phyloP scores from a whole-genome alignment of 2,888 invertebrate species.

The Drosophila multiciliata region DNA sequence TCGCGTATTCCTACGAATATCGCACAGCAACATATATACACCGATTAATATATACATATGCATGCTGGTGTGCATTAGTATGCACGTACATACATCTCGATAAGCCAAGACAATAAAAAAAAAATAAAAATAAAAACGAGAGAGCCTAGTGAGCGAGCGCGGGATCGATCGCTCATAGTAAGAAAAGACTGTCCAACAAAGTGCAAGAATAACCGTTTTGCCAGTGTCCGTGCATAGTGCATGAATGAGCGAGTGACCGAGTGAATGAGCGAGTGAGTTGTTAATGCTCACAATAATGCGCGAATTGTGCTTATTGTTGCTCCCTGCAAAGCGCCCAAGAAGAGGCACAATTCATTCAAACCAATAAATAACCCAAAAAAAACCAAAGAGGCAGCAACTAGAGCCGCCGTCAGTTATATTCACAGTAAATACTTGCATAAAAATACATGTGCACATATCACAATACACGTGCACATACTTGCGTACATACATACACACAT shows the following conservation, averaged over 20 bases:
- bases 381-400: constrained; percentile 10
- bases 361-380: constrained; percentile 1
- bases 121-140: constrained; percentile 23
- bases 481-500: constrained; percentile 27
- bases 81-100: constrained; percentile 14
- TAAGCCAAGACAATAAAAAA: constrained; percentile 38
- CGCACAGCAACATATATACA: background rate
- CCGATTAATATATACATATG: background rate
- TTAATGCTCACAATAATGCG: constrained; percentile 7
- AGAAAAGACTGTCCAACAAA: constrained; percentile 47
- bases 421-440: constrained; percentile 22
- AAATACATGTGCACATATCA: constrained; percentile 9
- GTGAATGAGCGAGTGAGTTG: constrained; percentile 6
- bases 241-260: constrained; percentile 16
- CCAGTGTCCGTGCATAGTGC: constrained; percentile 30
- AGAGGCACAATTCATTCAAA: constrained; percentile 21
- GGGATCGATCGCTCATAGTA: constrained; percentile 20
- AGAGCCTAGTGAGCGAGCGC: constrained; percentile 1
- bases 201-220: constrained; percentile 53
- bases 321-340: constrained; percentile 7
- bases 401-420: constrained; percentile 40
- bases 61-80: background rate
- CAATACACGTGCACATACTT: constrained; percentile 12
- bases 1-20: constrained; percentile 12
- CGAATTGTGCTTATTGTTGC: constrained; percentile 11